phyloP scores from a whole-genome alignment of 2,888 invertebrate genomes.

The Mimas tiliae region DNA sequence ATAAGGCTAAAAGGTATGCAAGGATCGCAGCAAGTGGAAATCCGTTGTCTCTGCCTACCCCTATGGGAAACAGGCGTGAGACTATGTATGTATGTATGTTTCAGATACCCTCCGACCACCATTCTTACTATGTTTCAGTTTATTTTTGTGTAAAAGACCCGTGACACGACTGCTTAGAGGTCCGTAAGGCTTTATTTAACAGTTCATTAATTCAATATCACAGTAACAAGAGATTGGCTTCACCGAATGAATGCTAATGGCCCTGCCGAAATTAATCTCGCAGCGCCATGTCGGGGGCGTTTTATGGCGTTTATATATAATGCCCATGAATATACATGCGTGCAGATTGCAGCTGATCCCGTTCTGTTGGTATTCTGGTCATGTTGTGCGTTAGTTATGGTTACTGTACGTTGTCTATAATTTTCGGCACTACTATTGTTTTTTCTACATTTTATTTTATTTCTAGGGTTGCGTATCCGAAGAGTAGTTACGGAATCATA shows the following conservation, averaged over 20 bases:
- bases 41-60: too few species aligned
- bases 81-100: too few species aligned
- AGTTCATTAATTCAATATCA: conserved; percentile 20
- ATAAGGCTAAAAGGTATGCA: too few species aligned
- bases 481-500: too few species aligned
- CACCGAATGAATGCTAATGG: conserved; percentile 19
- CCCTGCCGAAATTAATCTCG: conserved; percentile 62
- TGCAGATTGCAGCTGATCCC: conserved; percentile 15
- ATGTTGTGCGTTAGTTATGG: conserved; percentile 1
- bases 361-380: not conserved
- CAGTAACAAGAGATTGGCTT: conserved; percentile 15
- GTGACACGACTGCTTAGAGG: not conserved
- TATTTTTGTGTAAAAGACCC: not conserved
- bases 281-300: conserved; percentile 59
- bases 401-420: not conserved
- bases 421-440: not conserved
- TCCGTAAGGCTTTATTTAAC: not conserved
- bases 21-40: too few species aligned
- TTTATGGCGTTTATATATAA: conserved; percentile 32
- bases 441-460: not conserved
- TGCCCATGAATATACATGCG: conserved; percentile 24
- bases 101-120: too few species aligned
- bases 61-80: too few species aligned
- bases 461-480: too few species aligned
- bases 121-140: too few species aligned